Conservation (phyloP, 2,888 invertebrate species). For the Nomada ruficornis region DNA sequence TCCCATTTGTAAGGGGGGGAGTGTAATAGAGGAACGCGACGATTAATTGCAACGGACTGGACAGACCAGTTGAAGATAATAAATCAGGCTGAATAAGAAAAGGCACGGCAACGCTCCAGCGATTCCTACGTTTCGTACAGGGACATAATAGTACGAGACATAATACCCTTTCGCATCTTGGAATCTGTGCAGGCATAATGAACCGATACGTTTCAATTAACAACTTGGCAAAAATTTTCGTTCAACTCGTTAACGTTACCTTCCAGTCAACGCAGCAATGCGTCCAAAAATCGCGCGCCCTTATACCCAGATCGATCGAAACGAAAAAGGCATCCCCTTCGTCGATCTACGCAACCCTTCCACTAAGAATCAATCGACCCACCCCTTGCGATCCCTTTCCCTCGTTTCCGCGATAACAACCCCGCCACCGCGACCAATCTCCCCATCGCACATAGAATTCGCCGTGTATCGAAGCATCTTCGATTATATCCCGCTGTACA, state of each 20-base stretch:
- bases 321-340: too few relatives aligned
- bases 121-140: background rate
- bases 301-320: too few relatives aligned
- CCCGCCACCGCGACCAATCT: background rate
- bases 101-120: constrained; percentile 19
- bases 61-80: constrained; percentile 34
- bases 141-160: background rate
- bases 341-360: background rate
- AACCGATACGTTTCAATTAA: background rate
- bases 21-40: constrained; percentile 18
- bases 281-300: too few relatives aligned
- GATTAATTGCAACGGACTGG: constrained; percentile 36
- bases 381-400: background rate
- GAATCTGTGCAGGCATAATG: background rate
- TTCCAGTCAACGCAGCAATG: too few relatives aligned
- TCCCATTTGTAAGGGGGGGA: background rate
- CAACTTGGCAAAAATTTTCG: background rate
- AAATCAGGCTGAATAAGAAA: constrained; percentile 28
- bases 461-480: constrained; percentile 44
- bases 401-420: too few relatives aligned
- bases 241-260: too few relatives aligned
- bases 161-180: constrained; percentile 3
- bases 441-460: constrained; percentile 25
- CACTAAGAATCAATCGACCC: background rate
- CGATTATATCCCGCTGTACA: constrained; percentile 35